Evolutionary conservation across 2,797 vertebrate species (phyloP), one percentile per base, ranked within the genome.

Genomic region (Cephalopachus bancanus): DNA sequence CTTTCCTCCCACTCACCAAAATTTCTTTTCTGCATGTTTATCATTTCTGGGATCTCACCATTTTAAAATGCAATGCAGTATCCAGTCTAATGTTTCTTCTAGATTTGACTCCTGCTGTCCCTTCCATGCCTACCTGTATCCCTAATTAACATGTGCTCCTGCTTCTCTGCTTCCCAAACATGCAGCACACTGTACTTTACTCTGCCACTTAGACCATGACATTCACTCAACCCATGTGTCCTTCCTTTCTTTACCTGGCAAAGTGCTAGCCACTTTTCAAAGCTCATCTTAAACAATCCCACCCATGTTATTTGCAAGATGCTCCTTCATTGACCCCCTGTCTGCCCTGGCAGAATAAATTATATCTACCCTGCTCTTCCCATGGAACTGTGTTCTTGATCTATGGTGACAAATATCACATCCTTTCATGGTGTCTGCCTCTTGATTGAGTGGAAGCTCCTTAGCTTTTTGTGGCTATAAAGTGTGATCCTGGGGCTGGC

Each of bases 171-270:
- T 74, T 4, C 15, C 28, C 16, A 65, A 84, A 57, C 12, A 3
- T 4, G 10, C 22, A 7, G 1, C 0, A 1, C 26, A 1, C n/a
- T 1, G 12, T 19, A 64, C 84, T 79, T 64, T 14, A 0, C 51
- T 71, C 30, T 26, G n/a, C 16, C 1, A 3, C 20, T 28, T 19
- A 55, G 26, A 20, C 33, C 30, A 55, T n/a, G 12, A 11, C 64
- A 51, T 67, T 78, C 0, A 0, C 33, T 59, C 53, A 69, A 10
- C 22, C 14, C n/a, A 22, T 2, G 0, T 22, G n/a, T 55, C 57
- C 49, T 90, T 81, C 30, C 33, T 94, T 85, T 84, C 5, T 90
- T 44, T 81, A 6, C 7, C 26, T 37, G 33, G 12, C 14, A 89
- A 87, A 80, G 24, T 37, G 20, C 12, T 55, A 24, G 14, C 78